Conservation (phyloP, 2,888 invertebrate genomes). For the Uloborus plumipes region DNA sequence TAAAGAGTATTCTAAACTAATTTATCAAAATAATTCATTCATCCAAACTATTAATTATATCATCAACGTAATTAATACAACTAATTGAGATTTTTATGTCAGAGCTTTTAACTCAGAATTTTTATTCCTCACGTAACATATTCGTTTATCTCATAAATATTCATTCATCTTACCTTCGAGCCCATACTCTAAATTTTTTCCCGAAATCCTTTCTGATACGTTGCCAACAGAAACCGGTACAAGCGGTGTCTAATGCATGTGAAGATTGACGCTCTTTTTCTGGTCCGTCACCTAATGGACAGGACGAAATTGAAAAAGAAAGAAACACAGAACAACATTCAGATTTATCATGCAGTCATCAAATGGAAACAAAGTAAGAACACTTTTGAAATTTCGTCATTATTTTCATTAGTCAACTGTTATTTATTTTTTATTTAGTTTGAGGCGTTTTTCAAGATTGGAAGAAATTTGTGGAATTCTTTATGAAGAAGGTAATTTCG, state of each 20-base stretch:
- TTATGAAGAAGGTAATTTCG: too few species aligned
- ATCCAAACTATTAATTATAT: neutral
- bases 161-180: slow-evolving; percentile 23
- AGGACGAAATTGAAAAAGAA: slow-evolving; percentile 17
- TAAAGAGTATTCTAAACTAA: too few species aligned
- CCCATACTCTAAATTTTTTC: slow-evolving; percentile 38
- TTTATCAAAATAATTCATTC: neutral
- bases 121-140: too few species aligned
- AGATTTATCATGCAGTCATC: too few species aligned
- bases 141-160: neutral
- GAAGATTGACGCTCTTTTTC: neutral
- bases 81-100: too few species aligned
- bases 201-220: slow-evolving; percentile 6
- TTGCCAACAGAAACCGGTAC: slow-evolving; percentile 33
- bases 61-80: neutral
- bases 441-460: too few species aligned
- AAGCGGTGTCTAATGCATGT: neutral
- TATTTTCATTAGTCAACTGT: too few species aligned
- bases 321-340: neutral
- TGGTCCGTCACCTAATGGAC: neutral
- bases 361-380: too few species aligned
- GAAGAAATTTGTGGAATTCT: too few species aligned
- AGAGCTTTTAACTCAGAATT: too few species aligned
- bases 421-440: too few species aligned
- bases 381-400: too few species aligned